Evolutionary conservation across 53 echinoderm and acorn worm genomes (phyloP), one percentile per base, ranked within the genome.

Genomic region (Crossaster papposus): DNA sequence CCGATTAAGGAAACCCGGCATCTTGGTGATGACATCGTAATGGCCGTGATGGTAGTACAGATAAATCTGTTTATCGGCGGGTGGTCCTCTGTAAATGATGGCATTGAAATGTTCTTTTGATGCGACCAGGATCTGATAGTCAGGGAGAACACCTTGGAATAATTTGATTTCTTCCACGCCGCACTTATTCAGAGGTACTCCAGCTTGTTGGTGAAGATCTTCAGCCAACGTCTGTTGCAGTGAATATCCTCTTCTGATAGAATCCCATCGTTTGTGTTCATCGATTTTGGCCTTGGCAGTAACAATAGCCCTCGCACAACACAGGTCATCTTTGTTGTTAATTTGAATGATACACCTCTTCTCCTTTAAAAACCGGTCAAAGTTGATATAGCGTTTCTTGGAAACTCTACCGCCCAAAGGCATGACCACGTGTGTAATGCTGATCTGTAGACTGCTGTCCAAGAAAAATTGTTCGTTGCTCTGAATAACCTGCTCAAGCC

Each of bases 231-330:
- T 37, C 71, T 51, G 38, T 51, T 89, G 90, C 8, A 83, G 50
- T 0, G 30, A 64, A 23, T 38, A 90, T 0, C 93, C 79, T 36
- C 36, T 79, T 10, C 93, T 34, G 70, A 92, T 89, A 8, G 90
- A 53, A 51, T 92, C 64, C 90, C 93, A 92, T 32, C 70, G 17
- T 33, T 79, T 29, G 23, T 89, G 52, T 22, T 89, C 65, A 11
- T 92, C 93, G 14, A 90, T 78, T 55, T 70, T 52, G 0, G 90
- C 90, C 10, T 83, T 79, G 1, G 78, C 90, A 14, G 93, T 90
- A 6, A 92, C 90, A 2, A 92, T 64, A 12, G 93, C 93, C 64
- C 89, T 51, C 12, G 92, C 89, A 68, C 89, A 89, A 36, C 92
- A 92, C 70, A 92, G 71, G 17, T 70, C 88, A 36, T 79, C 88